phyloP scores from a whole-genome alignment of 1,140 invertebrate genomes.

The Pseudobourletiella spinata region DNA sequence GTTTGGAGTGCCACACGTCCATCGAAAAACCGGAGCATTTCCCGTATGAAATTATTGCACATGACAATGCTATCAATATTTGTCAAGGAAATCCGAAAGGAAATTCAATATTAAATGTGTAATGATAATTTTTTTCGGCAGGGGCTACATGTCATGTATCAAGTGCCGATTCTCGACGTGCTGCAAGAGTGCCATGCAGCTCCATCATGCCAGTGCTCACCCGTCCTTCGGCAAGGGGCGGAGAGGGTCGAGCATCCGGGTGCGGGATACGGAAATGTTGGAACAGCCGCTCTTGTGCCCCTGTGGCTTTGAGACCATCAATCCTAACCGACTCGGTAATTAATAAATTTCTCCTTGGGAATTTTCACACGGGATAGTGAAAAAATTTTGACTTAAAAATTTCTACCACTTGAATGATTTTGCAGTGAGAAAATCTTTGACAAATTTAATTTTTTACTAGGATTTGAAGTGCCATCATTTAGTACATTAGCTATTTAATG shows the following conservation, averaged over 20 bases:
- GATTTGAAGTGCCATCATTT: no score
- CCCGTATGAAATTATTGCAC: conserved; percentile 45
- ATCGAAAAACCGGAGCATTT: conserved; percentile 51
- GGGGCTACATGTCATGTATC: conserved; percentile 58
- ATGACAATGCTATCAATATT: conserved; percentile 8
- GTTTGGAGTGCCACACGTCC: conserved; percentile 19
- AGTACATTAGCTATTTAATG: no score
- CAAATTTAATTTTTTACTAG: no score
- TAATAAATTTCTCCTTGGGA: no score
- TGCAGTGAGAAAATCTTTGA: no score
- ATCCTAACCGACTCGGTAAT: conserved; percentile 48
- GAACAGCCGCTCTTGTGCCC: conserved; percentile 56
- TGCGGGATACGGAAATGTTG: conserved; percentile 25
- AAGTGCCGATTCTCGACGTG: conserved; percentile 66
- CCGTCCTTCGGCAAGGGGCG: conserved; percentile 5
- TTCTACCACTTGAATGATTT: no score
- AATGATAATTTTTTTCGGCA: conserved; percentile 43
- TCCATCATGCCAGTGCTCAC: conserved; percentile 49
- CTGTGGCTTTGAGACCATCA: conserved; percentile 58
- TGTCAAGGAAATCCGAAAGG: not conserved
- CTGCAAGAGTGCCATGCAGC: conserved; percentile 62
- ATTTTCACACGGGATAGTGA: no score
- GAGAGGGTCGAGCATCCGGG: conserved; percentile 14
- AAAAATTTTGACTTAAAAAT: no score
- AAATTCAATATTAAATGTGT: conserved; percentile 18